Base-by-base conservation (phyloP, 2,888 invertebrate genomes). In the Callimorpha dominula region DNA sequence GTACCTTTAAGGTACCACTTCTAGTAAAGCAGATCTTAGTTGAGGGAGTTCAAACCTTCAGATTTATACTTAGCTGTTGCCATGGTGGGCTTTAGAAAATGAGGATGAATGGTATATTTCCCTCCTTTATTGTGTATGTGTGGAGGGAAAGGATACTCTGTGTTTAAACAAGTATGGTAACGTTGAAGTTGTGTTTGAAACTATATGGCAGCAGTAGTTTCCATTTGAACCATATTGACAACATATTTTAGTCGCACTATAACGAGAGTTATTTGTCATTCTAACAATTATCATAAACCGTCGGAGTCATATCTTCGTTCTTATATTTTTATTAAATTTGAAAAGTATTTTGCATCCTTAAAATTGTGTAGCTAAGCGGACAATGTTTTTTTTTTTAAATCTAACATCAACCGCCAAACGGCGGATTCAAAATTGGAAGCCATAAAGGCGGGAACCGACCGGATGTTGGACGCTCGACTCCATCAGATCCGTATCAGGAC, bases 401-500 rank as follows among this genome's bases (percentile, higher is more conserved):
- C 65, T 66, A 63, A 70, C 57, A 74, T 63, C 70, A 80, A 83
- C 83, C 81, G 81, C 77, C 77, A 72, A 70, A 80, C 78, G 81
- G 82, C 80, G 88, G 90, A 92, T 93, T 92, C 89, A 89, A 93
- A 94, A 94, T 93, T 94, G 93, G 93, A 94, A 93, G 87, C 91
- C 90, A 92, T 94, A 94, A 95, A 94, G 89, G 92, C 93, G 92
- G 92, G 91, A 93, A 92, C 91, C 90, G 88, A 88, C 92, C 94
- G 94, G 94, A 94, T 90, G 93, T 92, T 91, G 90, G 91, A 91
- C 91, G 89, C 88, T 89, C 88, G 85, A 89, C 92, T 93, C 93
- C 92, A 94, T 94, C 94, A 94, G 95, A 95, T 95, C 94, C 88
- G 88, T 95, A 95, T 95, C 95, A 92, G 87, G 89, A 90, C 90